phyloP scores from a whole-genome alignment of 2,888 invertebrate species.

The Ramazzottius varieornatus region DNA sequence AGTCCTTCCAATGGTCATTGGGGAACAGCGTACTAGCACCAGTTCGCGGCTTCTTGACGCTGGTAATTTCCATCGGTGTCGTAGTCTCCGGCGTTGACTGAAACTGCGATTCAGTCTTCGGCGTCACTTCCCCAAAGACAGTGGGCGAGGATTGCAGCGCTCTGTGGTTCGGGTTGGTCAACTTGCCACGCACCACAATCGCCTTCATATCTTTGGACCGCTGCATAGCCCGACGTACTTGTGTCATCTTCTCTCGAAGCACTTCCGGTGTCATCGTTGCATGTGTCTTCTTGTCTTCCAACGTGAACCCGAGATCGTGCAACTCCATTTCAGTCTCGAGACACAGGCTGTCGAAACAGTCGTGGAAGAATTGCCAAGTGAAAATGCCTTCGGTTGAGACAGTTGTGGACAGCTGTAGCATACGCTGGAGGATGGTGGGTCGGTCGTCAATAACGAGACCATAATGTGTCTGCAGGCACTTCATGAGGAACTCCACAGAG shows the following conservation, averaged over 20 bases:
- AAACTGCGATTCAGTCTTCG: not conserved
- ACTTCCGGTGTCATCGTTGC: constrained; percentile 2
- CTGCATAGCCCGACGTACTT: not conserved
- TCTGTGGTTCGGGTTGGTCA: constrained; percentile 1
- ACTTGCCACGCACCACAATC: not conserved
- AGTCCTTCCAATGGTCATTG: not conserved
- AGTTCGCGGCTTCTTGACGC: not conserved
- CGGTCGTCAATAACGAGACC: constrained; percentile 86
- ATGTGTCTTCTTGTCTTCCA: not conserved
- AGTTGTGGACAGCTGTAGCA: constrained; percentile 76
- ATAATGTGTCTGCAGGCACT: constrained; percentile 10
- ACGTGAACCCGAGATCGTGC: constrained; percentile 38
- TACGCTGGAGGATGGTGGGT: constrained; percentile 76
- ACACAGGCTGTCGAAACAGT: constrained; percentile 76
- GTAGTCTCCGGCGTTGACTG: not conserved
- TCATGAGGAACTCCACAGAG: constrained; percentile 24
- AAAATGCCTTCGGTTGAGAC: constrained; percentile 65
- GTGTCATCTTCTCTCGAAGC: not conserved
- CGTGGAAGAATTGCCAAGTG: constrained; percentile 89
- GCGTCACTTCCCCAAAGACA: not conserved
- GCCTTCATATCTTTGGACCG: not conserved
- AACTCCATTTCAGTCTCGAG: constrained; percentile 79
- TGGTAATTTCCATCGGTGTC: not conserved
- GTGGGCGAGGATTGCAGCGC: not conserved
- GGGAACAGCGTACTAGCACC: not conserved